Evolutionary conservation across 2,888 invertebrate species (phyloP).

Genomic region (Deilephila porcellus): DNA sequence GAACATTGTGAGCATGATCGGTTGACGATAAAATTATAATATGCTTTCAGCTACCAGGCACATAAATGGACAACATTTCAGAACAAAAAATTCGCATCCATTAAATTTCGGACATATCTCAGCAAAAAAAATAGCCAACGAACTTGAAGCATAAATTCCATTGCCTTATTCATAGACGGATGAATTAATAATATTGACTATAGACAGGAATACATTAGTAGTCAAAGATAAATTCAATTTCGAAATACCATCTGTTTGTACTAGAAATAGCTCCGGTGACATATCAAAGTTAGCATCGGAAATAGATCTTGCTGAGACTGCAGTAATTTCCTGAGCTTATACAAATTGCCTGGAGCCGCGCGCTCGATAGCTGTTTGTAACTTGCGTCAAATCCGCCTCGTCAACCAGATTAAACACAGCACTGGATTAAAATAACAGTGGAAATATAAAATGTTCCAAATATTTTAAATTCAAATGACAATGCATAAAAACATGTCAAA

Average conservation of each 20-base stretch:
- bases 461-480: slow-evolving; percentile 6
- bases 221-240: no score
- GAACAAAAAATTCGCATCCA: not conserved
- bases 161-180: no score
- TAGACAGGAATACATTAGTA: no score
- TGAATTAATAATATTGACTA: no score
- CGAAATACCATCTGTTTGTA: not conserved
- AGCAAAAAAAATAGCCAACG: no score
- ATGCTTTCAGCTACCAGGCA: slow-evolving; percentile 10
- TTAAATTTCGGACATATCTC: no score
- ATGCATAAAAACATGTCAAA: slow-evolving; percentile 6
- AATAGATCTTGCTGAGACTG: not conserved
- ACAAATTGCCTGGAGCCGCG: not conserved
- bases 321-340: not conserved
- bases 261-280: not conserved
- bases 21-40: slow-evolving; percentile 22
- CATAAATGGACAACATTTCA: slow-evolving; percentile 4
- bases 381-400: not conserved
- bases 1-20: slow-evolving; percentile 16
- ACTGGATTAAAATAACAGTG: not conserved
- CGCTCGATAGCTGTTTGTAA: not conserved
- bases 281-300: not conserved
- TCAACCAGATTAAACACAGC: not conserved
- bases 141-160: no score
- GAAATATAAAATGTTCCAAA: slow-evolving; percentile 1